Evolutionary conservation across 1,140 invertebrate species (phyloP), one percentile per base, ranked within the genome.

Genomic region (Orussus abietinus): DNA sequence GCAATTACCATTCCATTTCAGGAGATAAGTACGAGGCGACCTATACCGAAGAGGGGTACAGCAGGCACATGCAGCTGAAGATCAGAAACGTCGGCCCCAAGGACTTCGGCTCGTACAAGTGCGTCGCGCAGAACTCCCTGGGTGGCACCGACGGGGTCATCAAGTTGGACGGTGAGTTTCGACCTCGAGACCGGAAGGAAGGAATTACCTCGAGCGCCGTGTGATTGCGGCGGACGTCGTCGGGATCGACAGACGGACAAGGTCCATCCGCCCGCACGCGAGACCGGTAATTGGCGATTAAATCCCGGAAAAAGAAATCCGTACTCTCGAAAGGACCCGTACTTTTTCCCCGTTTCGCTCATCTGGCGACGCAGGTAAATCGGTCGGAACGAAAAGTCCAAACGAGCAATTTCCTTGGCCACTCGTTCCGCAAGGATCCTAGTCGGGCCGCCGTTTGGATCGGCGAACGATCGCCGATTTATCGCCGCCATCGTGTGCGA

Each of bases 101-200:
- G 48, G 90, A 93, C 67, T 92, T 91, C 66, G 89, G 87, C 30
- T 88, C 85, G 5, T 92, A 92, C 75, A 85, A 86, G 64, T 98
- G 94, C 64, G 87, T 96, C 17, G 92, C 92, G 5, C 93, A 93
- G 68, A 98, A 96, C 74, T 90, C 88, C 11, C 77, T 96, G 5
- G 93, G 93, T 22, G 88, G 88, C 60, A 95, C 92, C 7, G 90
- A 93, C 65, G 91, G 92, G 11, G 81, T 87, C 30, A 95, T 97
- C 64, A 86, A 90, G 72, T 75, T 98, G 31, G 91, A 95, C 62
- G 90, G 94, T 96, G 61, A 82, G 77, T 58, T n/a, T n/a, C n/a
- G n/a, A n/a, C n/a, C n/a, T n/a, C n/a, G n/a, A n/a, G n/a, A n/a
- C n/a, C n/a, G n/a, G n/a, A n/a, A n/a, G n/a, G n/a, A n/a, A n/a